phyloP scores from a whole-genome alignment of 2,888 invertebrate genomes.

The Heliconius aoede region DNA sequence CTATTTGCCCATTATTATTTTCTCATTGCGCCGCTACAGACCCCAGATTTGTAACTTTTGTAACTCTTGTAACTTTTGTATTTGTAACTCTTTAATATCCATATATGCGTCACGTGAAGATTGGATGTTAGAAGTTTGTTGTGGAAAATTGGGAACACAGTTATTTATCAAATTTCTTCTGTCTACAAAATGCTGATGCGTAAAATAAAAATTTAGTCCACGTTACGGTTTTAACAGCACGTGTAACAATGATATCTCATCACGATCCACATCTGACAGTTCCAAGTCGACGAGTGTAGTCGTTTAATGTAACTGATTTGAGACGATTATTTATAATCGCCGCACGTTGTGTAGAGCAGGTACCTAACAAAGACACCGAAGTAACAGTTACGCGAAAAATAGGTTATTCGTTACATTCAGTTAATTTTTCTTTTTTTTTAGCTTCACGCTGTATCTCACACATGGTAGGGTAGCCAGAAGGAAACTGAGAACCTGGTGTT shows the following conservation, averaged over 20 bases:
- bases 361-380: neutral
- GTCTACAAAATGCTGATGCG: neutral
- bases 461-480: too few species aligned
- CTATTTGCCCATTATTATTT: too few species aligned
- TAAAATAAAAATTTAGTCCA: slow-evolving; percentile 7
- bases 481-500: too few species aligned
- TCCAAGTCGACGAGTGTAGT: neutral
- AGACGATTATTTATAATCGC: slow-evolving; percentile 4
- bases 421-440: too few species aligned
- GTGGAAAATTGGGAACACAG: neutral
- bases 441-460: too few species aligned
- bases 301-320: slow-evolving; percentile 6
- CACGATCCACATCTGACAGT: slow-evolving; percentile 2
- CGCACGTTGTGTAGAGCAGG: neutral
- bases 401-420: neutral
- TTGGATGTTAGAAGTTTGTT: too few species aligned
- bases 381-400: slow-evolving; percentile 8
- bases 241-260: neutral
- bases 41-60: too few species aligned
- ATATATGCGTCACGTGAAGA: too few species aligned
- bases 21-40: too few species aligned
- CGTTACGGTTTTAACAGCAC: neutral
- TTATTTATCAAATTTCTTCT: neutral
- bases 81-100: too few species aligned
- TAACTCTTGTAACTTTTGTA: too few species aligned